These are phyloP conservation scores for Suillia variegata DNA, from an alignment of 2,888 invertebrate genomes.

Conservation along the genomic window DNA sequence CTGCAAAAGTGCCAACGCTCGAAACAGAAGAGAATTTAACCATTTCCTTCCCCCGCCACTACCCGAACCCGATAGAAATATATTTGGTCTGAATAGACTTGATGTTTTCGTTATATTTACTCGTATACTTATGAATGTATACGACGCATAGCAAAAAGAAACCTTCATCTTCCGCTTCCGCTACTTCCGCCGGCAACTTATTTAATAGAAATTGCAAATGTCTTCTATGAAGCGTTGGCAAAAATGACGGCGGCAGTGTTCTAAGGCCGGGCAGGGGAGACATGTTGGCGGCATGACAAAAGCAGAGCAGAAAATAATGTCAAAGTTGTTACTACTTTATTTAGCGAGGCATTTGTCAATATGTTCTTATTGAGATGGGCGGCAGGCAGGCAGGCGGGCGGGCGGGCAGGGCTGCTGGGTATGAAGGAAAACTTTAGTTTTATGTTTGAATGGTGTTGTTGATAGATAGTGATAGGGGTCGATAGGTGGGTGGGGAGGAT, in stretches of 20 bases:
- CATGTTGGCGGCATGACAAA: background rate
- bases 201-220: slow-evolving; percentile 11
- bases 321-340: slow-evolving; percentile 6
- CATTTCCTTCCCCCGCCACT: background rate
- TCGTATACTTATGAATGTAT: no score
- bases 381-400: no score
- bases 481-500: no score
- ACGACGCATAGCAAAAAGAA: no score
- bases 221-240: background rate
- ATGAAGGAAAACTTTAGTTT: no score
- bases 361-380: background rate
- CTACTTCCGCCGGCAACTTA: slow-evolving; percentile 2
- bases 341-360: slow-evolving; percentile 9
- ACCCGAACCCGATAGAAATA: background rate
- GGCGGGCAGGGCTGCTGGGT: no score
- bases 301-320: slow-evolving; percentile 5
- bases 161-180: background rate
- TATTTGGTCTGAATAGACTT: background rate
- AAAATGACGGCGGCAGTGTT: background rate
- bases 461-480: no score
- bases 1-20: background rate
- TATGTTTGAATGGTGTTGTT: no score
- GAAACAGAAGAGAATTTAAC: background rate
- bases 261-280: background rate
- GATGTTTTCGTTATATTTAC: background rate